These are phyloP conservation scores for Pocillopora damicornis DNA, from an alignment of 64 coral and sea anemone genomes.

Conservation along the genomic window DNA sequence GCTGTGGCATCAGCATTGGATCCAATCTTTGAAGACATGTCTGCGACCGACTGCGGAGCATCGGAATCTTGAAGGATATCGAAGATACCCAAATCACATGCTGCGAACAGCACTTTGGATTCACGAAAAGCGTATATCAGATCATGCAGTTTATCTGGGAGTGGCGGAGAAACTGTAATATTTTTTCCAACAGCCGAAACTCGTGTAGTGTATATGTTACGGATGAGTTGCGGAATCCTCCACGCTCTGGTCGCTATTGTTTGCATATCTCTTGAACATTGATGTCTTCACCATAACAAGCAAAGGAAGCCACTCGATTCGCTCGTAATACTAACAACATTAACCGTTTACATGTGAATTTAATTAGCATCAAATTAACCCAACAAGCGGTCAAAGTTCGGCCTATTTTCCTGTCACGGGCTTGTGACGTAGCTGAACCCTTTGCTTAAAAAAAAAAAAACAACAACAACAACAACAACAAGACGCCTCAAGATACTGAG, in stretches of 20 bases:
- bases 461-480: too few relatives aligned
- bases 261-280: too few relatives aligned
- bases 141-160: conserved; percentile 28
- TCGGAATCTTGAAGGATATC: conserved; percentile 42
- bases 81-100: conserved; percentile 68
- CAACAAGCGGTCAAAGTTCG: too few relatives aligned
- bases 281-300: too few relatives aligned
- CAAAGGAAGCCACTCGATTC: too few relatives aligned
- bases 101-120: conserved; percentile 34
- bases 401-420: too few relatives aligned
- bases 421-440: too few relatives aligned
- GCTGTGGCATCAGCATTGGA: conserved; percentile 36
- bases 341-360: too few relatives aligned
- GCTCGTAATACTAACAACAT: too few relatives aligned
- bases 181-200: not conserved
- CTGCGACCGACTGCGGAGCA: conserved; percentile 13
- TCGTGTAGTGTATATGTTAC: not conserved
- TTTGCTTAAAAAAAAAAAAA: too few relatives aligned
- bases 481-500: too few relatives aligned
- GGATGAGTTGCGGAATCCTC: not conserved
- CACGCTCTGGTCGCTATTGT: not conserved
- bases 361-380: too few relatives aligned
- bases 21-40: conserved; percentile 28
- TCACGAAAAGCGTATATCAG: conserved; percentile 40
- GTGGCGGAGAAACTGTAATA: conserved; percentile 15